These are phyloP conservation scores for Phoronis australis DNA, from an alignment of 2,888 invertebrate species.

Conservation along the genomic window DNA sequence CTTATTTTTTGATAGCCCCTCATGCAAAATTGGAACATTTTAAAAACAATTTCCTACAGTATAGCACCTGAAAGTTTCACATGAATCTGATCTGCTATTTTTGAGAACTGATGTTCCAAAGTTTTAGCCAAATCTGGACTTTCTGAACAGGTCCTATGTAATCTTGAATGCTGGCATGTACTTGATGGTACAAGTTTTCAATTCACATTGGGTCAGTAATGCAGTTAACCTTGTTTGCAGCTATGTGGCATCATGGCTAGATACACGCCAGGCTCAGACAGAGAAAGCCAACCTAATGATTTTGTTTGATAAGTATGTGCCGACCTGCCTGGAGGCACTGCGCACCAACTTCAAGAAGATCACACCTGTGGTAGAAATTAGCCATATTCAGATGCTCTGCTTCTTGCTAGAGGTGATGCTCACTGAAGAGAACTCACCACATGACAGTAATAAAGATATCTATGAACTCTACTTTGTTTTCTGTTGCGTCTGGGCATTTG, in stretches of 20 bases:
- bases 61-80: too few relatives aligned
- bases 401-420: slow-evolving; percentile 80
- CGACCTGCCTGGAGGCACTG: slow-evolving; percentile 81
- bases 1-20: too few relatives aligned
- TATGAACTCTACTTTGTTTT: slow-evolving; percentile 95
- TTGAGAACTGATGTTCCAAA: too few relatives aligned
- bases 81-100: too few relatives aligned
- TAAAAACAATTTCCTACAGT: too few relatives aligned
- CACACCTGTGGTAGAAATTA: slow-evolving; percentile 89
- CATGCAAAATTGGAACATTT: too few relatives aligned
- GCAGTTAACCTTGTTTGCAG: too few relatives aligned
- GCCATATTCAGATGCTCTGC: slow-evolving; percentile 85
- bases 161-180: too few relatives aligned
- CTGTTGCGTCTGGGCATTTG: slow-evolving; percentile 95
- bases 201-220: too few relatives aligned
- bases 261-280: slow-evolving; percentile 57
- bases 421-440: slow-evolving; percentile 74
- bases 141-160: too few relatives aligned
- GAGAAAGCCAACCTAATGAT: slow-evolving; percentile 79
- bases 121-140: too few relatives aligned
- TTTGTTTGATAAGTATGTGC: slow-evolving; percentile 93
- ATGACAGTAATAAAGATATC: slow-evolving; percentile 89
- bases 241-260: slow-evolving; percentile 75
- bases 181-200: too few relatives aligned
- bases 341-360: slow-evolving; percentile 88